These are phyloP conservation scores for Cistogaster globosa DNA, from an alignment of 2,888 invertebrate species.

Conservation along the genomic window DNA sequence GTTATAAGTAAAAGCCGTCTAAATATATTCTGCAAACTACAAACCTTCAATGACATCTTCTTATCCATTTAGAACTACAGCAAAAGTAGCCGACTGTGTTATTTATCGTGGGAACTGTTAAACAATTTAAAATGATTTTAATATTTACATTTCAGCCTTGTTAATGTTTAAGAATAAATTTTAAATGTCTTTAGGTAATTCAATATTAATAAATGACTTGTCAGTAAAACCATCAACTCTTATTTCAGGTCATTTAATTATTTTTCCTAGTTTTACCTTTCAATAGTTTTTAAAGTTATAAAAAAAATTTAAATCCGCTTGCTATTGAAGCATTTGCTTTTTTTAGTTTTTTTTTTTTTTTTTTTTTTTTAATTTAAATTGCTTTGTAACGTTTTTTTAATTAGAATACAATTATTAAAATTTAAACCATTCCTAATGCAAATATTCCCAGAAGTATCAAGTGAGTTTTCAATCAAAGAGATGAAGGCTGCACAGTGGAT, in stretches of 20 bases:
- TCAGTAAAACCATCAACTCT: slow-evolving; percentile 8
- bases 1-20: too few species aligned
- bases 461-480: slow-evolving; percentile 7
- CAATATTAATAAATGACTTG: slow-evolving; percentile 39
- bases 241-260: neutral
- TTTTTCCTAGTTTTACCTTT: neutral
- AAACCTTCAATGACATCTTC: too few species aligned
- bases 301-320: neutral
- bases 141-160: neutral
- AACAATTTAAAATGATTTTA: slow-evolving; percentile 2
- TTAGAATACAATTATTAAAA: slow-evolving; percentile 63
- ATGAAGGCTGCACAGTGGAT: too few species aligned
- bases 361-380: slow-evolving; percentile 57
- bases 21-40: too few species aligned
- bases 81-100: too few species aligned
- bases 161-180: slow-evolving; percentile 24
- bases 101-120: slow-evolving; percentile 7
- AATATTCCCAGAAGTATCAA: slow-evolving; percentile 26
- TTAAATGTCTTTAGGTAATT: slow-evolving; percentile 29
- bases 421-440: slow-evolving; percentile 22
- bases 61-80: too few species aligned
- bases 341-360: too few species aligned
- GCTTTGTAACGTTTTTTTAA: slow-evolving; percentile 50
- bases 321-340: neutral
- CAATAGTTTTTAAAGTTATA: neutral